Conservation (phyloP, 2,797 vertebrate genomes). For the Balearica regulorum region DNA sequence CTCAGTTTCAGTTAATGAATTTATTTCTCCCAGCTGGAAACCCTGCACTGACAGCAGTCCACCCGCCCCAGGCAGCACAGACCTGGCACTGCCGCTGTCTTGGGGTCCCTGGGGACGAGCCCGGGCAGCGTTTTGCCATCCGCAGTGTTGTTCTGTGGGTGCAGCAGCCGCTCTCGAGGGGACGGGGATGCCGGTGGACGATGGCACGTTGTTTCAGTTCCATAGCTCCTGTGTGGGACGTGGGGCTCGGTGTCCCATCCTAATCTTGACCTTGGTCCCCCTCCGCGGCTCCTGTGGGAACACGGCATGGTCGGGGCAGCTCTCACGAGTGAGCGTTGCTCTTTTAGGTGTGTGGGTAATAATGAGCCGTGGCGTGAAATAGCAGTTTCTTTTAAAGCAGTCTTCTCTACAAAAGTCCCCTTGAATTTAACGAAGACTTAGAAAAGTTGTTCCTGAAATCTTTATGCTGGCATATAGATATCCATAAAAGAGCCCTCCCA, state of each 20-base stretch:
- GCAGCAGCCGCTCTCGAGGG: accelerated
- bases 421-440: slow-evolving; percentile 34
- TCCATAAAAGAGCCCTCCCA: background rate
- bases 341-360: background rate
- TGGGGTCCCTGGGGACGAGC: accelerated
- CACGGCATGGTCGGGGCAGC: background rate
- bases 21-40: background rate
- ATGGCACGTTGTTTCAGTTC: background rate
- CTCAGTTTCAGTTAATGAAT: background rate
- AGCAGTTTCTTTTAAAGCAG: background rate
- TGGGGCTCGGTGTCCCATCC: background rate
- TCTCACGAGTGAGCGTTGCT: background rate
- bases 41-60: background rate
- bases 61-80: no score
- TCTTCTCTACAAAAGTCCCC: background rate
- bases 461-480: slow-evolving; percentile 3
- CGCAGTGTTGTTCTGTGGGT: background rate
- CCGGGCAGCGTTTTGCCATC: accelerated
- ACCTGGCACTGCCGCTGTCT: accelerated
- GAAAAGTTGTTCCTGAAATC: background rate
- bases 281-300: background rate
- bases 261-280: background rate
- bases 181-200: accelerated
- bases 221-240: accelerated
- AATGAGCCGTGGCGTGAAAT: background rate